Evolutionary conservation across 2,797 vertebrate species (phyloP).

Genomic region (Notolepis coatsorum): DNA sequence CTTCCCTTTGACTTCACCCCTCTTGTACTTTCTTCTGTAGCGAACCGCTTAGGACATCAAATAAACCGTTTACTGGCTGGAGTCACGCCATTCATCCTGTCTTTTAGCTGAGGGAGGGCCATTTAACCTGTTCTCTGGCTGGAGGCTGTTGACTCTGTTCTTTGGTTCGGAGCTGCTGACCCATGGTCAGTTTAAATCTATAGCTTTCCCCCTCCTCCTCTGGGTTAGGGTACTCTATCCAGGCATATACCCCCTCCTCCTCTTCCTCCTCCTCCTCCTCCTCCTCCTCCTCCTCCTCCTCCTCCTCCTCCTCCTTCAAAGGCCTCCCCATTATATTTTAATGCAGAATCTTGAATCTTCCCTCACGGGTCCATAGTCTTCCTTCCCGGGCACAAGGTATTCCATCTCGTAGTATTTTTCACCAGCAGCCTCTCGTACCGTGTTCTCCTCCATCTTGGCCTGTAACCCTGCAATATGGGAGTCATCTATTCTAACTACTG

Average conservation of each 20-base stretch:
- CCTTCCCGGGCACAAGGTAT: conserved; percentile 17
- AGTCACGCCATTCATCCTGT: background rate
- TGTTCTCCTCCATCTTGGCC: conserved; percentile 5
- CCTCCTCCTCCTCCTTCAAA: conserved; percentile 8
- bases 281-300: conserved; percentile 42
- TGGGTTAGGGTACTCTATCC: conserved; percentile 58
- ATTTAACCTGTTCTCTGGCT: background rate
- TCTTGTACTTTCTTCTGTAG: background rate
- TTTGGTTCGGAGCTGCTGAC: conserved; percentile 8
- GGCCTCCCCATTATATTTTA: background rate
- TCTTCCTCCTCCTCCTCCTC: conserved; percentile 46
- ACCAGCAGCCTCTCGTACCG: background rate
- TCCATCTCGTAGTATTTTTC: conserved; percentile 38
- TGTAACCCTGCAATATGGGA: conserved; percentile 37
- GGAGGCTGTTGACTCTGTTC: background rate
- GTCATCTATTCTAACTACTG: conserved; percentile 53
- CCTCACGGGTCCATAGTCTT: background rate
- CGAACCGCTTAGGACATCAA: too few species aligned
- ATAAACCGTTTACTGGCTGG: too few species aligned
- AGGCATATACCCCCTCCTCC: conserved; percentile 46
- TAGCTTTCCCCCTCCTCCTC: conserved; percentile 61
- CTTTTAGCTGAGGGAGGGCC: background rate
- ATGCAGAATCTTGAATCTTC: too few species aligned
- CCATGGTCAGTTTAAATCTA: conserved; percentile 54
- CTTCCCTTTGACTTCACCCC: background rate